Conservation (phyloP, 1,140 invertebrate genomes). For the Linepithema humile region DNA sequence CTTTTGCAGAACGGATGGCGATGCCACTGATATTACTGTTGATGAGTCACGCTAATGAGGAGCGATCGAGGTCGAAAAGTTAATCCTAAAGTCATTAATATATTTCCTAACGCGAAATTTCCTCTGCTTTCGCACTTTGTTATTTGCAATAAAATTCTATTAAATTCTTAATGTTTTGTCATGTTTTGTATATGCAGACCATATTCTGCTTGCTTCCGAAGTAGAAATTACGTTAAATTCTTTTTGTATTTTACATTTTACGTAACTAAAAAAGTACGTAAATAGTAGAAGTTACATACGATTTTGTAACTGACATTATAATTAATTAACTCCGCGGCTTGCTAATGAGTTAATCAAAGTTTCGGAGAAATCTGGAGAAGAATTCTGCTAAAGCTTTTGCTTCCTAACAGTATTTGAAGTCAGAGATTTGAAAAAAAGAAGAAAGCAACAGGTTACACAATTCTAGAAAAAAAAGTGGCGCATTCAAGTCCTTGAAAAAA, state of each 20-base stretch:
- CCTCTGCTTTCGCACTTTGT: not conserved
- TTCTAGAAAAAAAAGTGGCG: not conserved
- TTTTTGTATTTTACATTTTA: not conserved
- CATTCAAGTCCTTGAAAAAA: not conserved
- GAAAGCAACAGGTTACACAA: slow-evolving; percentile 13
- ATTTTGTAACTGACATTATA: not conserved
- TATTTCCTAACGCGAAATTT: not conserved
- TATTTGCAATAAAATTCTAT: not conserved
- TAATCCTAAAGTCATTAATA: not conserved
- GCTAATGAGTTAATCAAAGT: not conserved
- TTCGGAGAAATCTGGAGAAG: not conserved
- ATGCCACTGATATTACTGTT: not conserved
- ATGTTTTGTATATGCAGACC: not conserved
- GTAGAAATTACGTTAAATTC: not conserved
- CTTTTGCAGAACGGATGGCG: not conserved
- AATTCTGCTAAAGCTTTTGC: no score
- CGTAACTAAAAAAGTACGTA: not conserved
- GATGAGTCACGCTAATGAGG: not conserved
- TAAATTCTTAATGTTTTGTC: not conserved
- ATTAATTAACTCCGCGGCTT: not conserved
- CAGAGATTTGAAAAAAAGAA: not conserved
- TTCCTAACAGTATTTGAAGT: not conserved
- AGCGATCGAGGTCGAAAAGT: slow-evolving; percentile 13
- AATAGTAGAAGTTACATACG: not conserved
- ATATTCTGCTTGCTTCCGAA: not conserved